Evolutionary conservation across 2,888 invertebrate species (phyloP).

Genomic region (Lamellibrachia satsuma): DNA sequence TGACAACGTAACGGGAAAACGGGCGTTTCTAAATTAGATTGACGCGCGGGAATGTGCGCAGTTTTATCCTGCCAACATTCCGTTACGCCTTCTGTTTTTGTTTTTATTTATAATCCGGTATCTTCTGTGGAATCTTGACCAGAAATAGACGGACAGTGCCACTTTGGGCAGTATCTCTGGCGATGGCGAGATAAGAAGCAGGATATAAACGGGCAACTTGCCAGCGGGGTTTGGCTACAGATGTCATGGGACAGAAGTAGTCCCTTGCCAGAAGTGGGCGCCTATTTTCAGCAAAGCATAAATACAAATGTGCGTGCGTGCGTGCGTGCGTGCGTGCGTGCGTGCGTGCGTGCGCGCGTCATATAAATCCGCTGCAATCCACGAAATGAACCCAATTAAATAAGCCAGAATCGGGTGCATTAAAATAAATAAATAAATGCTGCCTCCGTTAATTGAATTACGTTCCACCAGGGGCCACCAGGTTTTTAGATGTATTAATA

Average conservation of each 20-base stretch:
- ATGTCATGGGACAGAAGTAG: neutral
- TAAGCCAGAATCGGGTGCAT: neutral
- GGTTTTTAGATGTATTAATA: neutral
- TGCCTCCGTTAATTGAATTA: neutral
- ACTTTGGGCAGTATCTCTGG: neutral
- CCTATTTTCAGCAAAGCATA: neutral
- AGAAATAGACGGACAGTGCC: constrained; percentile 11
- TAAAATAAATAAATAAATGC: neutral
- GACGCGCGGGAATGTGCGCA: neutral
- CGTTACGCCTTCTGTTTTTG: neutral
- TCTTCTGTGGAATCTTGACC: neutral
- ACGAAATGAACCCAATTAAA: neutral
- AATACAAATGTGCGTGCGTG: neutral
- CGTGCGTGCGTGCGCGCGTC: neutral
- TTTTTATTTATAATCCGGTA: neutral
- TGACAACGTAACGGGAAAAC: neutral
- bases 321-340: too few relatives aligned
- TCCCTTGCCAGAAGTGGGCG: neutral
- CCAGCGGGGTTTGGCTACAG: neutral
- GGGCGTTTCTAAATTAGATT: too few relatives aligned
- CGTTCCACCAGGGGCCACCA: neutral
- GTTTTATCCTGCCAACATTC: neutral
- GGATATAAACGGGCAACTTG: neutral
- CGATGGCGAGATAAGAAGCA: constrained; percentile 3
- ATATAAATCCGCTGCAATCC: neutral